Conservation (phyloP, 2,113 vertebrate species). For the Calypte anna region DNA sequence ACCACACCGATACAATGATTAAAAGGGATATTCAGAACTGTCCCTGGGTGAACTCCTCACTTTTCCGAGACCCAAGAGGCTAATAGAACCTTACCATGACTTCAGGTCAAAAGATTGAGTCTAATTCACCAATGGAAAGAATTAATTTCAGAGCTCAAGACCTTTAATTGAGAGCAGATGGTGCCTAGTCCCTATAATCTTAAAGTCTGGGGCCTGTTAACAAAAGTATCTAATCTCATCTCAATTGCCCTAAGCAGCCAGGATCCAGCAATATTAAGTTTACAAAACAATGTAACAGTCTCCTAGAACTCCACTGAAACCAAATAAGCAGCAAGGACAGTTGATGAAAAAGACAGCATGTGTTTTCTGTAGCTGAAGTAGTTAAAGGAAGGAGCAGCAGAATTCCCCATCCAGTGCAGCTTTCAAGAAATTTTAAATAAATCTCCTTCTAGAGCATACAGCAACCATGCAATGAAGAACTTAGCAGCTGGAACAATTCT, state of each 20-base stretch:
- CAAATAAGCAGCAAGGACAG: conserved; percentile 47
- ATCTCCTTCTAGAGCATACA: neutral
- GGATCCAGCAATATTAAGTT: conserved; percentile 55
- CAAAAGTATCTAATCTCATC: conserved; percentile 64
- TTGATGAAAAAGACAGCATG: conserved; percentile 56
- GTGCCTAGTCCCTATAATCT: conserved; percentile 54
- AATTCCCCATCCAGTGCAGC: conserved; percentile 26
- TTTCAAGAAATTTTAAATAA: conserved; percentile 50
- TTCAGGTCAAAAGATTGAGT: conserved; percentile 60
- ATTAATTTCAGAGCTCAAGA: conserved; percentile 62
- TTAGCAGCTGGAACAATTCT: neutral
- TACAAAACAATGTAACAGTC: conserved; percentile 51
- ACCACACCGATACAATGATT: neutral
- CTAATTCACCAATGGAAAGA: conserved; percentile 66
- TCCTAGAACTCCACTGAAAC: conserved; percentile 40
- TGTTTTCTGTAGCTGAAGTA: conserved; percentile 40
- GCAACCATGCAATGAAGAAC: neutral
- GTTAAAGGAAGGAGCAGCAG: neutral
- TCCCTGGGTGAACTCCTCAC: conserved; percentile 10
- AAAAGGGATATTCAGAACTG: conserved; percentile 22
- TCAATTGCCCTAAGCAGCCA: conserved; percentile 61
- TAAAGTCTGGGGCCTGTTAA: conserved; percentile 65
- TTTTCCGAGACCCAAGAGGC: neutral
- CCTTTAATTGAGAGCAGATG: conserved; percentile 69
- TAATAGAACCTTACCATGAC: conserved; percentile 56